These are phyloP conservation scores for Tenualosa ilisha DNA, from an alignment of 2,797 vertebrate genomes.

Conservation along the genomic window DNA sequence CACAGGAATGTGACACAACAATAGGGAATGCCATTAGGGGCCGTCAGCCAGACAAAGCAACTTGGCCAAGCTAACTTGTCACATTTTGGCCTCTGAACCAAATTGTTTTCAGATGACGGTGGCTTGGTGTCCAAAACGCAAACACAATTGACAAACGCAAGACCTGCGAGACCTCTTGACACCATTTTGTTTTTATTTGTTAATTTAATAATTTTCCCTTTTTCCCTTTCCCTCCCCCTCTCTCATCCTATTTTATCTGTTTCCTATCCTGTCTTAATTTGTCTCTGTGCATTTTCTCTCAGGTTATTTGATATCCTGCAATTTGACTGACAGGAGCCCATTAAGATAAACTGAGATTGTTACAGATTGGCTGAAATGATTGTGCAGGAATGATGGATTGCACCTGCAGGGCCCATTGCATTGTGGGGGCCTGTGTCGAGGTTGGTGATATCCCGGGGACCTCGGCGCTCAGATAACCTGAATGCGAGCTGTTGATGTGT, in stretches of 20 bases:
- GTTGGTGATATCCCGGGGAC: conserved; percentile 46
- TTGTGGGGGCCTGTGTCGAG: conserved; percentile 50
- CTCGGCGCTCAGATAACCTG: conserved; percentile 59
- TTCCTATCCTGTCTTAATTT: background rate
- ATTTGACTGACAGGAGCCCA: conserved; percentile 61
- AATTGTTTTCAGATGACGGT: background rate
- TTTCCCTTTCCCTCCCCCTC: background rate
- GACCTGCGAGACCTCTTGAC: background rate
- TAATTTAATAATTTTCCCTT: background rate
- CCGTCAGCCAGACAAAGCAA: background rate
- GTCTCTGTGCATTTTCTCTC: background rate
- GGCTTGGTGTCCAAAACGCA: background rate
- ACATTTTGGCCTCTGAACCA: conserved; percentile 25
- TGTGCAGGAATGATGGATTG: conserved; percentile 67
- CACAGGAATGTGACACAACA: conserved; percentile 60
- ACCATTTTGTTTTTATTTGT: conserved; percentile 1
- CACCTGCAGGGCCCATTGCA: conserved; percentile 55
- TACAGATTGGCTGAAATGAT: conserved; percentile 68
- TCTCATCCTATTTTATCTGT: background rate
- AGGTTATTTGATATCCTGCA: conserved; percentile 52
- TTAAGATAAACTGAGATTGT: conserved; percentile 74
- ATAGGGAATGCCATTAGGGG: conserved; percentile 48
- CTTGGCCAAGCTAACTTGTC: conserved; percentile 18
- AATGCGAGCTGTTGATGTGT: conserved; percentile 61
- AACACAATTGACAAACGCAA: background rate